These are phyloP conservation scores for Magallana ariakensis DNA, from an alignment of 1,140 invertebrate species.

Conservation along the genomic window DNA sequence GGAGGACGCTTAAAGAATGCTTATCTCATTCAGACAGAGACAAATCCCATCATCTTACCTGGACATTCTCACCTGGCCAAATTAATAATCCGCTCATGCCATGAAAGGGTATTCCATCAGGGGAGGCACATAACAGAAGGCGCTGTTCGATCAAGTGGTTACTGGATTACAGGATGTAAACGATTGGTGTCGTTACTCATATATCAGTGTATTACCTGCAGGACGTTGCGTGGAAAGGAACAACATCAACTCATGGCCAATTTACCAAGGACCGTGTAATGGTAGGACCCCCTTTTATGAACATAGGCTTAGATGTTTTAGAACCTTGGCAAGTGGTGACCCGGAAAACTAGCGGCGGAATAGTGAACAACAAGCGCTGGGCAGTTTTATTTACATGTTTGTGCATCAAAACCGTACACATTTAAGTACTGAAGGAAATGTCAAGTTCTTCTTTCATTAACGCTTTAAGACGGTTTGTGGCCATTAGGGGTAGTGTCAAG, in stretches of 20 bases:
- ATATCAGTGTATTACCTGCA: constrained; percentile 40
- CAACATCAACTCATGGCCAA: constrained; percentile 49
- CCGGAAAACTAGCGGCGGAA: constrained; percentile 49
- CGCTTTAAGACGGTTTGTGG: constrained; percentile 57
- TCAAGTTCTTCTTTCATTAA: constrained; percentile 62
- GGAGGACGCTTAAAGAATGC: constrained; percentile 37
- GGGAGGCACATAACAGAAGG: constrained; percentile 43
- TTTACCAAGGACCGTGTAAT: constrained; percentile 51
- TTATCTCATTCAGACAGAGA: background rate
- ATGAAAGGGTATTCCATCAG: constrained; percentile 36
- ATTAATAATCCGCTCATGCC: constrained; percentile 40
- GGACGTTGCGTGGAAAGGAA: constrained; percentile 27
- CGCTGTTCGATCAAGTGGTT: constrained; percentile 42
- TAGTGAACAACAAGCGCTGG: constrained; percentile 56
- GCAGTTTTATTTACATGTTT: constrained; percentile 63
- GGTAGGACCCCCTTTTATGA: constrained; percentile 40
- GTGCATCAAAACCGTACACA: constrained; percentile 52
- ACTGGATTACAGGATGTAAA: constrained; percentile 48
- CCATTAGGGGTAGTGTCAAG: constrained; percentile 56
- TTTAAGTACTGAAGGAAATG: constrained; percentile 62
- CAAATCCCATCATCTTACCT: constrained; percentile 49
- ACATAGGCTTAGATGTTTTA: constrained; percentile 54
- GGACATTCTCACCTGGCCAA: constrained; percentile 40
- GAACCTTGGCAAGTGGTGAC: constrained; percentile 49
- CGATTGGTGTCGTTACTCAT: constrained; percentile 24